Percentiles rank a stretch among this genome's conserved stretches.
Conservation (phyloP, 2,888 invertebrate species). For the Drosophila cognata region DNA sequence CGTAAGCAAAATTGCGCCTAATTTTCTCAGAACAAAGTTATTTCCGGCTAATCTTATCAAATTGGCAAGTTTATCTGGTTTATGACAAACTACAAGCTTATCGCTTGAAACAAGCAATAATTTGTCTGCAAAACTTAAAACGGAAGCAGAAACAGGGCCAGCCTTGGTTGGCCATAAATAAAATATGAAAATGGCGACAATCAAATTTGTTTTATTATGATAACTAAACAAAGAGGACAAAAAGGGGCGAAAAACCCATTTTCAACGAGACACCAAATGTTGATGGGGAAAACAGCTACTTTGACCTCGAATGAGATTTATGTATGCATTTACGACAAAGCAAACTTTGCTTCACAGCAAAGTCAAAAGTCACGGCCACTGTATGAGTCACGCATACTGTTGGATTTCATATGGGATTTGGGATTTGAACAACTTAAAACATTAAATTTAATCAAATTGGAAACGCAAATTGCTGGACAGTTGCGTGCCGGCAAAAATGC, state of each 20-base stretch:
- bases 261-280: slow-evolving; percentile 16
- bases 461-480: slow-evolving; percentile 4
- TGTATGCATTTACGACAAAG: slow-evolving; percentile 4
- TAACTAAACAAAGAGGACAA: neutral
- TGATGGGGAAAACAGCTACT: slow-evolving; percentile 34
- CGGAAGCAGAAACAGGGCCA: neutral
- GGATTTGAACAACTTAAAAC: neutral
- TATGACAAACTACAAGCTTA: slow-evolving; percentile 12
- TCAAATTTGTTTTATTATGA: neutral
- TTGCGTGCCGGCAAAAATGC: slow-evolving; percentile 51
- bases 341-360: slow-evolving; percentile 21
- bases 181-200: neutral
- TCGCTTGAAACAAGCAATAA: slow-evolving; percentile 5
- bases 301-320: slow-evolving; percentile 56
- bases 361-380: slow-evolving; percentile 29
- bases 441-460: slow-evolving; percentile 22
- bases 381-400: slow-evolving; percentile 39
- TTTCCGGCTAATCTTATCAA: slow-evolving; percentile 50
- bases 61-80: slow-evolving; percentile 33
- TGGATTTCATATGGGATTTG: slow-evolving; percentile 2
- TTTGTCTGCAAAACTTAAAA: neutral
- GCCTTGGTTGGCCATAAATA: slow-evolving; percentile 15
- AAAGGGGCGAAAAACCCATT: slow-evolving; percentile 17
- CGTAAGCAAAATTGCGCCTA: slow-evolving; percentile 22
- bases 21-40: slow-evolving; percentile 11